These are phyloP conservation scores for Acronicta aceris DNA, from an alignment of 2,888 invertebrate species.

Conservation along the genomic window DNA sequence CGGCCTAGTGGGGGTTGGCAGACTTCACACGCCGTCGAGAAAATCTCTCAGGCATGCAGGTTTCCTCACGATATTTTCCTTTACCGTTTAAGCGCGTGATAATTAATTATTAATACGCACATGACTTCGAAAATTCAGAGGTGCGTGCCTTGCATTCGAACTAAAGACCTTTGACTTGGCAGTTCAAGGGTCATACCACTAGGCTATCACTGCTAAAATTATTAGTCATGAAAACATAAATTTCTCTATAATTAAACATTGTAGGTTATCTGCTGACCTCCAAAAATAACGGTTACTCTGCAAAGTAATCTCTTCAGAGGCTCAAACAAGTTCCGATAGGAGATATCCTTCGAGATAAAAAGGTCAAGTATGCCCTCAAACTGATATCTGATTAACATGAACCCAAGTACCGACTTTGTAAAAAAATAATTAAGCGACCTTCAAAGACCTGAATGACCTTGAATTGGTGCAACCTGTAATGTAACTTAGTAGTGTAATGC, in stretches of 20 bases:
- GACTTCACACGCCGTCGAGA: too few species aligned
- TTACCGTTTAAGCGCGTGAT: too few species aligned
- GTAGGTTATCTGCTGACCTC: neutral
- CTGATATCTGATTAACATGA: slow-evolving; percentile 27
- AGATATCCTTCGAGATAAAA: slow-evolving; percentile 41
- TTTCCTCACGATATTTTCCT: too few species aligned
- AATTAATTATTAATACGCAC: too few species aligned
- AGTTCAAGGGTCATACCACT: too few species aligned
- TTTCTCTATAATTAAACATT: neutral
- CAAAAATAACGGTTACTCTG: slow-evolving; percentile 8
- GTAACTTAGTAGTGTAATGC: neutral
- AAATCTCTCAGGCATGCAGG: too few species aligned
- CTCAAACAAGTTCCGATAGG: slow-evolving; percentile 9
- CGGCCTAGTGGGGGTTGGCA: too few species aligned
- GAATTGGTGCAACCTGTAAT: neutral
- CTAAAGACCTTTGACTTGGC: too few species aligned
- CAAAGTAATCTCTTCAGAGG: slow-evolving; percentile 9
- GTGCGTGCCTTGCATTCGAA: too few species aligned
- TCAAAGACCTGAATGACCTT: slow-evolving; percentile 1
- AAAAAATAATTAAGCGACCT: slow-evolving; percentile 20
- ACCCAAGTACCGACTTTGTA: slow-evolving; percentile 11
- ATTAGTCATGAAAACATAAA: too few species aligned
- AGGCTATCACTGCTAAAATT: too few species aligned
- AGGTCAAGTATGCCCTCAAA: slow-evolving; percentile 16
- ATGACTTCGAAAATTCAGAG: too few species aligned